Percentiles rank a stretch among this genome's conserved stretches.
Evolutionary conservation across 2,797 vertebrate species (phyloP).

Genomic region (Darevskia mixta): DNA sequence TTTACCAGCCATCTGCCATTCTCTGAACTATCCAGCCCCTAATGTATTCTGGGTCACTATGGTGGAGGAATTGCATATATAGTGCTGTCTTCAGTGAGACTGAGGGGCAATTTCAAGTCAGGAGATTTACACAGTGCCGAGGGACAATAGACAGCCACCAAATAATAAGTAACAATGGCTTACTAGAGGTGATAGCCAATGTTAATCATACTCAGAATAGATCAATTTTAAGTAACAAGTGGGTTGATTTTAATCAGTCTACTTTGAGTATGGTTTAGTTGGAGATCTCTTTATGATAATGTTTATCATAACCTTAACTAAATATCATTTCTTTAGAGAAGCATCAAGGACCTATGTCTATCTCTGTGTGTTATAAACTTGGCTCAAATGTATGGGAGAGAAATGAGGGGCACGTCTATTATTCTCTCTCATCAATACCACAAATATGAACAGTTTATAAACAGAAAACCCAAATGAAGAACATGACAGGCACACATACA

Average conservation of each 20-base stretch:
- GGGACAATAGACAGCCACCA: constrained; percentile 6
- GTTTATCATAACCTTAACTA: background rate
- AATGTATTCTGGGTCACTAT: background rate
- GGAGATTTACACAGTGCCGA: constrained; percentile 34
- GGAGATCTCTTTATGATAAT: too few relatives aligned
- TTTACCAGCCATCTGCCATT: background rate
- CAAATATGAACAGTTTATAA: background rate
- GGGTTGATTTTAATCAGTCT: too few relatives aligned
- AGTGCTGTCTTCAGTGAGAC: background rate
- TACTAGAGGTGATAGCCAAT: background rate
- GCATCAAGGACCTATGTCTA: background rate
- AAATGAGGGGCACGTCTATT: background rate
- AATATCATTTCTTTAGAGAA: background rate
- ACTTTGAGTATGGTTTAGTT: too few relatives aligned
- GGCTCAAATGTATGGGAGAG: constrained; percentile 4
- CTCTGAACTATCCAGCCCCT: constrained; percentile 33
- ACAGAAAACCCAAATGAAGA: background rate
- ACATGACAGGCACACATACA: background rate
- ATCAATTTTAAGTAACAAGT: too few relatives aligned
- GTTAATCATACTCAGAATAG: too few relatives aligned
- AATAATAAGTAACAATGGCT: constrained; percentile 24
- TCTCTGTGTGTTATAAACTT: background rate
- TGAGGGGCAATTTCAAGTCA: constrained; percentile 52
- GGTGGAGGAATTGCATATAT: background rate
- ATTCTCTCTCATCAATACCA: background rate